phyloP scores from a whole-genome alignment of 2,113 vertebrate species.

The Phrynocephalus versicolor region DNA sequence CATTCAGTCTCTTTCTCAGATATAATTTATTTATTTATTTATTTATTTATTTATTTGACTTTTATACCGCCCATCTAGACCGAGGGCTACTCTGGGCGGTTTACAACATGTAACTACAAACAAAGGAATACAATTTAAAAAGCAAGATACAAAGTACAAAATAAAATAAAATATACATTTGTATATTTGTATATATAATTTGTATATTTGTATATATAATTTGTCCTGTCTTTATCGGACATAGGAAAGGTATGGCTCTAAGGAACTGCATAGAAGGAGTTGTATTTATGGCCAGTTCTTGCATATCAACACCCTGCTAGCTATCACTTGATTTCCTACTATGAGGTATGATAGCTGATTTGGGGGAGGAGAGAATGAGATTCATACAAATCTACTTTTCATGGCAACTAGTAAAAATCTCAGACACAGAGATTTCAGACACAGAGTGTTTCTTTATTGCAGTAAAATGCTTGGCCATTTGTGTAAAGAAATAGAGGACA shows the following conservation, averaged over 20 bases:
- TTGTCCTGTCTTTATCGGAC: neutral
- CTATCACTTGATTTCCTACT: neutral
- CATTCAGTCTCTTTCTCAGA: constrained; percentile 14
- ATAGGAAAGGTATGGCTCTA: neutral
- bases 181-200: too few relatives aligned
- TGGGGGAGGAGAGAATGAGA: neutral
- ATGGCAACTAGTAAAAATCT: neutral
- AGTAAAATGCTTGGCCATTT: constrained; percentile 24
- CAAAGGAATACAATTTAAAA: too few relatives aligned
- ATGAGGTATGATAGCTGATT: neutral
- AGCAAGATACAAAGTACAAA: too few relatives aligned
- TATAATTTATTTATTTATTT: constrained; percentile 3
- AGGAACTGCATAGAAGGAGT: neutral
- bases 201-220: too few relatives aligned
- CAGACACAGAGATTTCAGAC: neutral
- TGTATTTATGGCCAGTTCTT: constrained; percentile 27
- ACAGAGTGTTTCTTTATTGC: constrained; percentile 23
- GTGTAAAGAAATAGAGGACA: constrained; percentile 26
- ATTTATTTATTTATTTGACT: too few relatives aligned
- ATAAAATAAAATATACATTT: too few relatives aligned
- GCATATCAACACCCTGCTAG: constrained; percentile 18
- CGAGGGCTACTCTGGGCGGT: too few relatives aligned
- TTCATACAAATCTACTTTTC: constrained; percentile 30
- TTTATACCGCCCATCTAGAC: too few relatives aligned
- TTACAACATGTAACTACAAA: too few relatives aligned